These are phyloP conservation scores for Dicerorhinus sumatrensis DNA, from an alignment of 2,113 vertebrate genomes.

Conservation along the genomic window DNA sequence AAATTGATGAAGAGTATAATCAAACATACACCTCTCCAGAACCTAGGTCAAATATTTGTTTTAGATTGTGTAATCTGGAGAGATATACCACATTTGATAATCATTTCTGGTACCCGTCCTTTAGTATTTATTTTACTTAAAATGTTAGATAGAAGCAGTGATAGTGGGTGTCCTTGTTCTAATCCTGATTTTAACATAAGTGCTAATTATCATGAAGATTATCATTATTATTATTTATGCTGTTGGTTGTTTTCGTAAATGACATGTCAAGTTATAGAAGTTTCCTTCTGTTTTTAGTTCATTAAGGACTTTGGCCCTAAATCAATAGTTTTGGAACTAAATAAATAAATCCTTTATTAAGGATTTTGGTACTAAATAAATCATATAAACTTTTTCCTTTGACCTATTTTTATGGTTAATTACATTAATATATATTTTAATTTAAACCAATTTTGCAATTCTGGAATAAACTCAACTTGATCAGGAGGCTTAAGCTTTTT, in stretches of 20 bases:
- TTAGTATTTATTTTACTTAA: neutral
- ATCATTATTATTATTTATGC: neutral
- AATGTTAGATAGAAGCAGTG: neutral
- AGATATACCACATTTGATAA: neutral
- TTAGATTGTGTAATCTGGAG: neutral
- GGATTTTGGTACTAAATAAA: neutral
- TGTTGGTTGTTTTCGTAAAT: neutral
- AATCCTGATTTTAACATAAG: neutral
- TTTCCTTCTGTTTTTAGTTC: neutral
- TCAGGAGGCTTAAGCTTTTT: neutral
- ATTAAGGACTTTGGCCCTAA: neutral
- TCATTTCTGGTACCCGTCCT: neutral
- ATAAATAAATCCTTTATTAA: neutral
- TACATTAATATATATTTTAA: neutral
- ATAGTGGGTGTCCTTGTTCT: neutral
- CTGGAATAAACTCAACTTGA: neutral
- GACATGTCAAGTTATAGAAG: neutral
- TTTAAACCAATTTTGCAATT: neutral
- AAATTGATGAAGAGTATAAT: neutral
- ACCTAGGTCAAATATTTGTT: neutral
- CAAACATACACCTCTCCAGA: neutral
- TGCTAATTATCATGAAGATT: neutral
- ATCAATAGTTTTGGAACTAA: neutral
- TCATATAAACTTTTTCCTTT: neutral
- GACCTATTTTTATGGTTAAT: neutral